These are phyloP conservation scores for Heliopora coerulea DNA, from an alignment of 92 coral and sea anemone species.

Conservation along the genomic window DNA sequence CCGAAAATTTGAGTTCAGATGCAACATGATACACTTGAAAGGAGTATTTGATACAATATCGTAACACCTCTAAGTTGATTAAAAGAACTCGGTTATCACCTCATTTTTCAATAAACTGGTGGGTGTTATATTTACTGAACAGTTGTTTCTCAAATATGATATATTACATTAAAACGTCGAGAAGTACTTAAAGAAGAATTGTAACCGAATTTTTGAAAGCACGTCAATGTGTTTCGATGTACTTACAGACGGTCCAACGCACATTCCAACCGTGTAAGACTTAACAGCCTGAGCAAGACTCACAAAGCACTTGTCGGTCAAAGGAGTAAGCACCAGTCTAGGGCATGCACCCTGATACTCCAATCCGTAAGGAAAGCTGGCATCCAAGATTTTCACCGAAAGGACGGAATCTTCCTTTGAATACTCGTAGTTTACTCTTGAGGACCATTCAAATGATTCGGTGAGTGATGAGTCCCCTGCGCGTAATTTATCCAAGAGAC, in stretches of 20 bases:
- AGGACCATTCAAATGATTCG: slow-evolving; percentile 84
- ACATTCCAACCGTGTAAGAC: slow-evolving; percentile 77
- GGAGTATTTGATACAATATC: no score
- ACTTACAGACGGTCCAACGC: slow-evolving; percentile 87
- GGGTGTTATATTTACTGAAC: no score
- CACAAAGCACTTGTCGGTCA: slow-evolving; percentile 87
- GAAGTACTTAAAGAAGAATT: no score
- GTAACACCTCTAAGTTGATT: no score
- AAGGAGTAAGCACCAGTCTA: slow-evolving; percentile 85
- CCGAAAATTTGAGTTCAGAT: no score
- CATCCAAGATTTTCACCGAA: slow-evolving; percentile 63
- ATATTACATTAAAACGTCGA: no score
- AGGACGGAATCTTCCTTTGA: slow-evolving; percentile 63
- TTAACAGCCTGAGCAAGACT: slow-evolving; percentile 87
- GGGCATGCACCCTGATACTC: slow-evolving; percentile 96
- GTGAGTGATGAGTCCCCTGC: slow-evolving; percentile 54
- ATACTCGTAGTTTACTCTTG: slow-evolving; percentile 79
- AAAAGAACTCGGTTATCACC: no score
- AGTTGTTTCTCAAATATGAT: no score
- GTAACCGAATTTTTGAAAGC: no score
- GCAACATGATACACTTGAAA: no score
- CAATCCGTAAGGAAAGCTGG: slow-evolving; percentile 80
- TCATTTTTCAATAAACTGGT: no score
- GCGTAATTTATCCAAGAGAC: slow-evolving; percentile 46
- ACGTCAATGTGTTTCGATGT: no score